These are phyloP conservation scores for Anoplius nigerrimus DNA, from an alignment of 2,888 invertebrate genomes.

Conservation along the genomic window DNA sequence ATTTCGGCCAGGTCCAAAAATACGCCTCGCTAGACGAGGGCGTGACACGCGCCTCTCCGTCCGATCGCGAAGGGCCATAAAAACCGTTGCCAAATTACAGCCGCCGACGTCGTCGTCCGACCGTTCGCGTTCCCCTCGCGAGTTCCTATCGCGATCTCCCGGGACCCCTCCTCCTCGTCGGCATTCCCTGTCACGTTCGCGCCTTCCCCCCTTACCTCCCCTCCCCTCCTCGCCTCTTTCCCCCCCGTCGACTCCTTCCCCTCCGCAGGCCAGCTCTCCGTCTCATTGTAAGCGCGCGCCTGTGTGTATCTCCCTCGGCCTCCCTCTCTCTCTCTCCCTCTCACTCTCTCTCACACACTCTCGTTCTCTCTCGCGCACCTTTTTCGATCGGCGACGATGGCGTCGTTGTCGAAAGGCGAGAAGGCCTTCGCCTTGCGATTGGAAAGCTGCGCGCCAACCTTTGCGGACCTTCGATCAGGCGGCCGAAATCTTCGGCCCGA, in stretches of 20 bases:
- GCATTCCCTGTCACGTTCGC: conserved; percentile 27
- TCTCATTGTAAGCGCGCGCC: conserved; percentile 64
- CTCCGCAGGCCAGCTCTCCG: conserved; percentile 29
- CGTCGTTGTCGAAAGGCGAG: conserved; percentile 34
- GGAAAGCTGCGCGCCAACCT: conserved; percentile 48
- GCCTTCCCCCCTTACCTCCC: conserved; percentile 45
- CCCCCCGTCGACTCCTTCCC: conserved; percentile 26
- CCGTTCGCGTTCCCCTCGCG: conserved; percentile 48
- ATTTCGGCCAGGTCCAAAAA: no score
- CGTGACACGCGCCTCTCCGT: conserved; percentile 7
- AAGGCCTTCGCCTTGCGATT: conserved; percentile 51
- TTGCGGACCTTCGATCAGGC: no score
- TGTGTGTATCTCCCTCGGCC: conserved; percentile 63
- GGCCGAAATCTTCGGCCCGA: no score
- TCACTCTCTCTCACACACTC: no score
- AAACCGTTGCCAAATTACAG: conserved; percentile 64
- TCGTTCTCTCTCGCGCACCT: no score
- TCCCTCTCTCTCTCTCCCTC: no score
- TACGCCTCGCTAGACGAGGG: no score
- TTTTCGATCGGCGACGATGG: conserved; percentile 61
- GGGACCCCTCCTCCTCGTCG: conserved; percentile 12
- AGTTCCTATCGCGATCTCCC: background rate
- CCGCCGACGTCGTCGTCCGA: conserved; percentile 47
- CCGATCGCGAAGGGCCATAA: conserved; percentile 58
- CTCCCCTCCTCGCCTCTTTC: conserved; percentile 47